phyloP scores from a whole-genome alignment of 2,113 vertebrate genomes.

The Motacilla tschutschensis region DNA sequence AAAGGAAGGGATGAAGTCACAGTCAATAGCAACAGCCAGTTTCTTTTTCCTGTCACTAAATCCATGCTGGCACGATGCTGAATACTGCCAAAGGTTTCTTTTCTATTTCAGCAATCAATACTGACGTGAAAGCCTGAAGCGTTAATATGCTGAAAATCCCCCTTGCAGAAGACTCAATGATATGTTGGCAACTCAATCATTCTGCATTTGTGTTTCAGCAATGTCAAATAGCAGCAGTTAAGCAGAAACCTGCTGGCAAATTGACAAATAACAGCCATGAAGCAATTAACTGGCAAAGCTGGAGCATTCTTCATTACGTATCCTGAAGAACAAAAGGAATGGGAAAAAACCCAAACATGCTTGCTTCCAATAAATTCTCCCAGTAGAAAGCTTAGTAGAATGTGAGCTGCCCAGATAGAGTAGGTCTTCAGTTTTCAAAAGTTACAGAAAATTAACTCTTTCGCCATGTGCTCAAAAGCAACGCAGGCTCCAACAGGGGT shows the following conservation, averaged over 20 bases:
- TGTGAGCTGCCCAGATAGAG: neutral
- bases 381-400: slow-evolving; percentile 3
- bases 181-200: slow-evolving; percentile 65
- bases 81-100: slow-evolving; percentile 58
- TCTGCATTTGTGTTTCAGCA: slow-evolving; percentile 65
- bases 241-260: slow-evolving; percentile 70
- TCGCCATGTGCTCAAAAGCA: neutral
- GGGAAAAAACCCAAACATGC: neutral
- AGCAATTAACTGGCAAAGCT: slow-evolving; percentile 64
- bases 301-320: slow-evolving; percentile 48
- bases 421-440: neutral
- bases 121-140: slow-evolving; percentile 58
- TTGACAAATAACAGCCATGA: slow-evolving; percentile 67
- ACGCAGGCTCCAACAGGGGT: neutral
- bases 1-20: slow-evolving; percentile 14
- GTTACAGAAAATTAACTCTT: neutral
- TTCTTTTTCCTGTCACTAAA: slow-evolving; percentile 50
- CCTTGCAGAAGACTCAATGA: slow-evolving; percentile 60
- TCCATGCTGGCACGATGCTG: neutral
- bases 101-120: slow-evolving; percentile 64
- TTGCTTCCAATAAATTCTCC: slow-evolving; percentile 29
- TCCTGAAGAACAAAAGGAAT: slow-evolving; percentile 20
- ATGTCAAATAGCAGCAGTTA: slow-evolving; percentile 68
- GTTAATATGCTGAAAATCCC: slow-evolving; percentile 52
- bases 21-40: neutral